Conservation (phyloP, 2,113 vertebrate species). For the Dromiciops gliroides region DNA sequence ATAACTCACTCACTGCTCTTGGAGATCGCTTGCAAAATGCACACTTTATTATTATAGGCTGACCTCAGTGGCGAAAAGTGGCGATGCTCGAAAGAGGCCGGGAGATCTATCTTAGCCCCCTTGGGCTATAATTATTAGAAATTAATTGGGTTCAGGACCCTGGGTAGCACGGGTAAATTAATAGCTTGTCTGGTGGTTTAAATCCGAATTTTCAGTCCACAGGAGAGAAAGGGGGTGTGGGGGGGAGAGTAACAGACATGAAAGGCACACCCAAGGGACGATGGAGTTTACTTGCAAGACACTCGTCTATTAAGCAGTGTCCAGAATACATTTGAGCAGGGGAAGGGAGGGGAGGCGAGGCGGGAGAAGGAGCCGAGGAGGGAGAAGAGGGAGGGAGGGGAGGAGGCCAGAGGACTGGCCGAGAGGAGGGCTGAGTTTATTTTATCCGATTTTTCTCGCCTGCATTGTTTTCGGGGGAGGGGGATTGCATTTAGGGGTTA, state of each 20-base stretch:
- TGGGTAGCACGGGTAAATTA: constrained; percentile 90
- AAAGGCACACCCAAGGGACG: constrained; percentile 78
- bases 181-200: constrained; percentile 90
- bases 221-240: constrained; percentile 76
- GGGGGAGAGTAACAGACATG: constrained; percentile 77
- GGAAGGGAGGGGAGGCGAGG: constrained; percentile 5
- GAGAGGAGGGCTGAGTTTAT: constrained; percentile 75
- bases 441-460: constrained; percentile 80
- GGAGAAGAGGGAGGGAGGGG: constrained; percentile 54
- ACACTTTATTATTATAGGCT: constrained; percentile 92
- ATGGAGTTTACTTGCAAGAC: constrained; percentile 76
- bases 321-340: constrained; percentile 77
- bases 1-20: constrained; percentile 90
- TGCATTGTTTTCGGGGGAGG: constrained; percentile 83
- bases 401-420: constrained; percentile 36
- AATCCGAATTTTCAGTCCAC: constrained; percentile 88
- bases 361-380: not conserved
- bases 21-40: constrained; percentile 88
- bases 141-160: constrained; percentile 97
- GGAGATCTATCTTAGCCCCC: constrained; percentile 87
- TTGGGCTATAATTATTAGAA: constrained; percentile 96
- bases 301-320: constrained; percentile 75
- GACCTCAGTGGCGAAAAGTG: constrained; percentile 88
- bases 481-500: constrained; percentile 90
- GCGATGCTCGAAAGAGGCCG: constrained; percentile 85